phyloP scores from a whole-genome alignment of 2,888 invertebrate genomes.

The Scaeva pyrastri region DNA sequence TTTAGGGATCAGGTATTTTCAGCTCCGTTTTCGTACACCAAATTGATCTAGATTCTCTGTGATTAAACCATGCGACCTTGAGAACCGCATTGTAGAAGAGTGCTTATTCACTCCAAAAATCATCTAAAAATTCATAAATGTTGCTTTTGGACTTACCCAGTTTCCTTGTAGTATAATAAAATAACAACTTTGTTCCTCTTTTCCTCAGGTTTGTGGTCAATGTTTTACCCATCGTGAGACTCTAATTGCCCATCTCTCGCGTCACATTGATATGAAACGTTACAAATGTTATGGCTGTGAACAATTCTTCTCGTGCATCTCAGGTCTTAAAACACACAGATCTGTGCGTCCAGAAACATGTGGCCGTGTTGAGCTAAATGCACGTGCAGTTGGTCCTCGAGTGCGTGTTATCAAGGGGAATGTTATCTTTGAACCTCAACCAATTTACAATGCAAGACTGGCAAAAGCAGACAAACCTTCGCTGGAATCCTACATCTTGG shows the following conservation, averaged over 20 bases:
- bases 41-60: no score
- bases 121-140: no score
- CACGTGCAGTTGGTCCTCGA: conserved; percentile 82
- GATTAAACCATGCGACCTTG: no score
- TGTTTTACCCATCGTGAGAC: conserved; percentile 82
- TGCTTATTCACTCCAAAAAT: no score
- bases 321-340: conserved; percentile 81
- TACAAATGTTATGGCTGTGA: conserved; percentile 82
- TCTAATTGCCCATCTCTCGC: conserved; percentile 81
- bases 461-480: background rate
- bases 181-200: background rate
- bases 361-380: conserved; percentile 80
- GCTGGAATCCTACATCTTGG: background rate
- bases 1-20: no score
- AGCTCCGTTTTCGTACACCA: no score
- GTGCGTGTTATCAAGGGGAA: conserved; percentile 82
- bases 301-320: conserved; percentile 81
- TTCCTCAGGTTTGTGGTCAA: conserved; percentile 79
- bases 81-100: no score
- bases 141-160: no score
- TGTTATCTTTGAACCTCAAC: conserved; percentile 81
- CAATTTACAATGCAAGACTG: conserved; percentile 79
- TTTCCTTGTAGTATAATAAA: background rate
- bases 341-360: conserved; percentile 80
- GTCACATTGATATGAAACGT: conserved; percentile 83